Evolutionary conservation across 2,888 invertebrate species (phyloP).

Genomic region (Philereme vetulata): DNA sequence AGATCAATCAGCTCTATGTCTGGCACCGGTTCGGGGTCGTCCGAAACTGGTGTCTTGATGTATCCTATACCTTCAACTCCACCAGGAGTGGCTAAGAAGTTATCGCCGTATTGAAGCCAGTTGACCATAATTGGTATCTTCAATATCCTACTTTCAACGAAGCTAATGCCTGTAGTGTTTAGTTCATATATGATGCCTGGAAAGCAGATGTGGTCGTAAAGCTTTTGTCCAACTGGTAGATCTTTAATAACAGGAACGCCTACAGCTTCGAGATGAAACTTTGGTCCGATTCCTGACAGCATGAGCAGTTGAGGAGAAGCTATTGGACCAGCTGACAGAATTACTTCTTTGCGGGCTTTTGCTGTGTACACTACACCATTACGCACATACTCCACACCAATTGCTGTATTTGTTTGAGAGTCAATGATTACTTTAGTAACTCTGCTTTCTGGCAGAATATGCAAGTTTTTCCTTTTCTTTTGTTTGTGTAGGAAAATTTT

Average conservation of each 20-base stretch:
- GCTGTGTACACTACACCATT: slow-evolving; percentile 75
- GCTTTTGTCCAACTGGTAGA: slow-evolving; percentile 86
- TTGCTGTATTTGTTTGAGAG: slow-evolving; percentile 83
- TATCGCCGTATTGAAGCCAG: slow-evolving; percentile 72
- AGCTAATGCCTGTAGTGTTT: slow-evolving; percentile 65
- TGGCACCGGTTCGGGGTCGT: slow-evolving; percentile 84
- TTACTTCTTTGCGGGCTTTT: slow-evolving; percentile 89
- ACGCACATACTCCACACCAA: slow-evolving; percentile 87
- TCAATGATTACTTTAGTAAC: slow-evolving; percentile 88
- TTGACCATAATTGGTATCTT: slow-evolving; percentile 44
- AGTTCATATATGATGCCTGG: slow-evolving; percentile 73
- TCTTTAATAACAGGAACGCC: slow-evolving; percentile 85
- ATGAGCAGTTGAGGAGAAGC: slow-evolving; percentile 95
- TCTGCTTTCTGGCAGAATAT: slow-evolving; percentile 85
- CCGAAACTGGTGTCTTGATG: slow-evolving; percentile 83
- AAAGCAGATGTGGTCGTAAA: slow-evolving; percentile 86
- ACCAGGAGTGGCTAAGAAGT: slow-evolving; percentile 81
- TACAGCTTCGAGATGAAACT: slow-evolving; percentile 76
- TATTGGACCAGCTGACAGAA: slow-evolving; percentile 93
- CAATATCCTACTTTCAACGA: slow-evolving; percentile 53
- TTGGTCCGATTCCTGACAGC: slow-evolving; percentile 89
- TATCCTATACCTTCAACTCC: slow-evolving; percentile 88
- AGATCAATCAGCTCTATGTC: slow-evolving; percentile 87
- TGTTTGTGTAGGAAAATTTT: slow-evolving; percentile 86
- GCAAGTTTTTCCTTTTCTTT: slow-evolving; percentile 85